Conservation (phyloP, 2,888 invertebrate species). For the Sclerodermus sp. region DNA sequence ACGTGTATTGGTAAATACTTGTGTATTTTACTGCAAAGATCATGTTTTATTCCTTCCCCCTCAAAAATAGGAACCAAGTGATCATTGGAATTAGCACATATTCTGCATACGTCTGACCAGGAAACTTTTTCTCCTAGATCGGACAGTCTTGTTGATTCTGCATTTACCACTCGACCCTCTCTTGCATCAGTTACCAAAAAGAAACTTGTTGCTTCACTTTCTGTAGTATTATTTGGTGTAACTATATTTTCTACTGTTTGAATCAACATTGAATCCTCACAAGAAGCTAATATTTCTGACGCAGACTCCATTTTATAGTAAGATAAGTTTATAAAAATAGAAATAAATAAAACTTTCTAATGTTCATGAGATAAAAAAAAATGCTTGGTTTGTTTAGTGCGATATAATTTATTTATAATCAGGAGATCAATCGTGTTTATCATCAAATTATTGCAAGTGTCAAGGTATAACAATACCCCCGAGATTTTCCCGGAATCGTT, state of each 20-base stretch:
- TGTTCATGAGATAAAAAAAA: too few species aligned
- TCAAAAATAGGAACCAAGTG: conserved; percentile 66
- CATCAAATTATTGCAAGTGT: too few species aligned
- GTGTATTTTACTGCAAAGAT: conserved; percentile 66
- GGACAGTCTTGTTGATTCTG: conserved; percentile 6
- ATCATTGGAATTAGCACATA: conserved; percentile 62
- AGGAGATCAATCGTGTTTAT: too few species aligned
- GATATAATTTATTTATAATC: too few species aligned
- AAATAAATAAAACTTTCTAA: too few species aligned
- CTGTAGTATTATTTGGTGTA: conserved; percentile 10
- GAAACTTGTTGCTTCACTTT: conserved; percentile 26
- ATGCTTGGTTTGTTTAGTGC: too few species aligned
- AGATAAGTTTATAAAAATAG: too few species aligned
- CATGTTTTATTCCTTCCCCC: conserved; percentile 65
- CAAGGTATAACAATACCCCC: too few species aligned
- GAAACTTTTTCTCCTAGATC: conserved; percentile 6
- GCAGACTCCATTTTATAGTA: conserved; percentile 32
- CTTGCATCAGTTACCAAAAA: conserved; percentile 23
- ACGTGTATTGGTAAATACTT: conserved; percentile 68
- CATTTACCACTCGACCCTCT: conserved; percentile 9
- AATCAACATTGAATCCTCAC: conserved; percentile 27
- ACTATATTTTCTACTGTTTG: conserved; percentile 32
- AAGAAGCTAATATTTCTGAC: conserved; percentile 27
- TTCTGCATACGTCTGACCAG: conserved; percentile 58
- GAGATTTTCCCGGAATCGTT: too few species aligned